phyloP scores from a whole-genome alignment of 2,888 invertebrate genomes.

The Conistra vaccinii region DNA sequence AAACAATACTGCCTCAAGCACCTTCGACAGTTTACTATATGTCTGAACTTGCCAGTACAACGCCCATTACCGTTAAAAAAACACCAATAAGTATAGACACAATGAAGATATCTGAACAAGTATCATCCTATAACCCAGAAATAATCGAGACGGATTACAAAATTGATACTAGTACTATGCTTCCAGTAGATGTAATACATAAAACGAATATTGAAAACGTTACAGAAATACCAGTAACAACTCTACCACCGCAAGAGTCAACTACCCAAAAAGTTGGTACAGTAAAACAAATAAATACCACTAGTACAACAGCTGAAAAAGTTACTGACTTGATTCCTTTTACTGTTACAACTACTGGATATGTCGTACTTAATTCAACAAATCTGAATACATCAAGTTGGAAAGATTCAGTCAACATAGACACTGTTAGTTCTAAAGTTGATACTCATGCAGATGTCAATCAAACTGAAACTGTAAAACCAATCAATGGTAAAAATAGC shows the following conservation, averaged over 20 bases:
- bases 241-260: background rate
- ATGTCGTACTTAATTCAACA: background rate
- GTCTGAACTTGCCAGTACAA: slow-evolving; percentile 1
- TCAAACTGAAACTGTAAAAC: background rate
- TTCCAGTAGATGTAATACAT: background rate
- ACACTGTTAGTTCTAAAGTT: background rate
- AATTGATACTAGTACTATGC: slow-evolving; percentile 13
- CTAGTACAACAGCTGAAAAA: background rate
- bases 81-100: slow-evolving; percentile 5
- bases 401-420: background rate
- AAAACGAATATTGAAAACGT: background rate
- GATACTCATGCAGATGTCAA: background rate
- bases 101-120: background rate
- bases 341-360: background rate
- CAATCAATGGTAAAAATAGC: background rate
- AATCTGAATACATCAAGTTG: slow-evolving; percentile 2
- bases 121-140: background rate
- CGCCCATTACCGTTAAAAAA: background rate
- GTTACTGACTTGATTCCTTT: background rate
- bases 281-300: background rate
- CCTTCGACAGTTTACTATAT: background rate
- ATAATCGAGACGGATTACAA: background rate
- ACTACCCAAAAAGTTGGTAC: background rate
- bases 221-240: background rate
- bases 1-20: background rate